Percentiles rank a stretch among this genome's conserved stretches.
phyloP scores from a whole-genome alignment of 2,888 invertebrate genomes.

The Ptilodon capucinus region DNA sequence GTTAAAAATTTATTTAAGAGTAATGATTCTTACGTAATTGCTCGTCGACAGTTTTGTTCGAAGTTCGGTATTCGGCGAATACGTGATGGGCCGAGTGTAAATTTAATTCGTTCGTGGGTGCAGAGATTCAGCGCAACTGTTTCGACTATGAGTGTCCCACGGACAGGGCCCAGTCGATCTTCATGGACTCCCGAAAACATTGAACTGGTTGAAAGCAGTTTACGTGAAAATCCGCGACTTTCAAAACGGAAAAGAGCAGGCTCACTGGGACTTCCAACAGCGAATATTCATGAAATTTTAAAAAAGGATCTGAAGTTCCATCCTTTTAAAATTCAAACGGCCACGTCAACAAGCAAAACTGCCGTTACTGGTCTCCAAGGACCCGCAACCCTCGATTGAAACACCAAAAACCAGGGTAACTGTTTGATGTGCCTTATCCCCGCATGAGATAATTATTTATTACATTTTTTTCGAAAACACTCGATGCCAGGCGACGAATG shows the following conservation, averaged over 20 bases:
- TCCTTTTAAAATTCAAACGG: conserved; percentile 20
- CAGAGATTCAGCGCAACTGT: conserved; percentile 21
- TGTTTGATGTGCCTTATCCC: not conserved
- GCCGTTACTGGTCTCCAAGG: not conserved
- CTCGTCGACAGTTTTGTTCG: conserved; percentile 25
- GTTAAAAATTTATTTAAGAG: conserved; percentile 18
- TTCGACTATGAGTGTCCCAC: conserved; percentile 21
- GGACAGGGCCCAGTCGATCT: conserved; percentile 23
- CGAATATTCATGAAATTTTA: conserved; percentile 14
- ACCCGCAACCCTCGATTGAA: not conserved
- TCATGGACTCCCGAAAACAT: conserved; percentile 22
- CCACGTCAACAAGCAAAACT: not conserved
- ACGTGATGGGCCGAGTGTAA: conserved; percentile 26
- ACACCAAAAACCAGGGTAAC: not conserved
- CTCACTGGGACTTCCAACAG: conserved; percentile 15
- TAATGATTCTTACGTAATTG: conserved; percentile 15
- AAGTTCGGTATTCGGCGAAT: conserved; percentile 22
- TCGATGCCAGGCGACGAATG: not conserved
- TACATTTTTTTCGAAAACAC: not conserved
- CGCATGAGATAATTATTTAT: not conserved
- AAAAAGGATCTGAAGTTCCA: conserved; percentile 23
- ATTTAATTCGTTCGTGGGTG: conserved; percentile 30
- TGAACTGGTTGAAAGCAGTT: conserved; percentile 18
- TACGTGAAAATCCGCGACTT: conserved; percentile 11
- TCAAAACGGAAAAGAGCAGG: conserved; percentile 14